Base-by-base conservation (phyloP, 2,888 invertebrate species). In the Aleiodes alternator region DNA sequence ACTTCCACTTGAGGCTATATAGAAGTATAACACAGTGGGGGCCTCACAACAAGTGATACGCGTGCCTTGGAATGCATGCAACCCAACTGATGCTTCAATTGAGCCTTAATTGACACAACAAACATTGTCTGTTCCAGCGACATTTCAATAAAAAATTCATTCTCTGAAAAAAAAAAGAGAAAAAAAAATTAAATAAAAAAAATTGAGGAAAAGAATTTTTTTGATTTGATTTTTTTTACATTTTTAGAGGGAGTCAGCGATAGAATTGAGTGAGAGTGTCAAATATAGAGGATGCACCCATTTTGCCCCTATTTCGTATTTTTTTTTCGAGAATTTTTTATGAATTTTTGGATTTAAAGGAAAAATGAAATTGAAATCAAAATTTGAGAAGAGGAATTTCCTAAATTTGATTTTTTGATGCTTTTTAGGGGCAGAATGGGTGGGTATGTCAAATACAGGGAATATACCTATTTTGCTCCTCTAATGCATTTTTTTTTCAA, bases 71-170 rank as follows among this genome's bases (percentile, higher is more conserved):
- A 77, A 75, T 73, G 76, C 79, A 75, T 51, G 69, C 78, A 80
- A 70, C 72, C 72, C 56, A 38, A 56, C 50, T 34, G 64, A 48
- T 70, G 77, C 78, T 69, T 84, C 85, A 87, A 87, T 87, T 87
- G 84, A 82, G 78, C 82, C 79, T 76, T 87, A 87, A 87, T 87
- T 87, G 85, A 85, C 78, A 82, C 83, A 84, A 86, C 84, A 84
- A 86, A 70, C 57, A 70, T 70, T 70, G 57, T 12, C 57, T 70
- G 57, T 70, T 48, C n/a, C 70, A 29, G 38, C 12, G 31, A 29
- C 12, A 48, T n/a, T 48, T 70, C 6, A 43, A 23, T 64, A 23
- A 8, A 48, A 48, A 48, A 48, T 11, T 16, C 1, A 64, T 48
- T 43, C 57, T 3, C 56, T 56, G 23, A 69, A 69, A 55, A 64